phyloP scores from a whole-genome alignment of 2,113 vertebrate species.

The Scophthalmus maximus region DNA sequence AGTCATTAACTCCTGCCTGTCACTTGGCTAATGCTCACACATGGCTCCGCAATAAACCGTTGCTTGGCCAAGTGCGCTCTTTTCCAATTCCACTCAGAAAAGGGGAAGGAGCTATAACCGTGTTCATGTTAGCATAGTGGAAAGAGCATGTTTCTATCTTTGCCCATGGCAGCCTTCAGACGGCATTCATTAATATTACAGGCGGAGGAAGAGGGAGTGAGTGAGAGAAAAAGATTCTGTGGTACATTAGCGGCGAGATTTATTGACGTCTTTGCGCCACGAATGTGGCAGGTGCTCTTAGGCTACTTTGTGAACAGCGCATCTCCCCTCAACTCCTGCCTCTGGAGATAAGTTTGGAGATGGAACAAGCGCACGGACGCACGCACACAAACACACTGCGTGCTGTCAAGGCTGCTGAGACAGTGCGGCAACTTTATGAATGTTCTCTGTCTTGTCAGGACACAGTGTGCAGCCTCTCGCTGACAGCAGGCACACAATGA shows the following conservation, averaged over 20 bases:
- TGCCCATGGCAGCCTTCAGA: conserved; percentile 64
- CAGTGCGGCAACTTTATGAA: conserved; percentile 67
- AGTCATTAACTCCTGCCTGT: conserved; percentile 55
- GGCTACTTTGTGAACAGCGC: conserved; percentile 66
- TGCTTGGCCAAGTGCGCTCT: conserved; percentile 13
- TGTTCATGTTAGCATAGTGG: conserved; percentile 64
- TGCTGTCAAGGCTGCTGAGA: conserved; percentile 69
- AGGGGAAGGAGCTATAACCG: conserved; percentile 52
- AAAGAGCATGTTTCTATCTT: conserved; percentile 70
- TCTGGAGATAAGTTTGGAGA: conserved; percentile 50
- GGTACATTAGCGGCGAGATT: conserved; percentile 81
- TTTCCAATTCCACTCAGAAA: conserved; percentile 45
- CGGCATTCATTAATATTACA: conserved; percentile 81
- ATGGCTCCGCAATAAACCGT: conserved; percentile 41
- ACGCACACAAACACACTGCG: background rate
- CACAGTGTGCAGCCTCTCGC: conserved; percentile 56
- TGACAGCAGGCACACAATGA: conserved; percentile 65
- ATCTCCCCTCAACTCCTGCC: conserved; percentile 38
- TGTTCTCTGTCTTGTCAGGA: conserved; percentile 69
- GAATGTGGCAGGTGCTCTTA: conserved; percentile 79
- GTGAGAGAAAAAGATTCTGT: conserved; percentile 64
- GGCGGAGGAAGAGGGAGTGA: conserved; percentile 44
- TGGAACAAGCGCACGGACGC: background rate
- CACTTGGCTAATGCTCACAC: conserved; percentile 50
- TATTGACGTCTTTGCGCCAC: conserved; percentile 78